These are phyloP conservation scores for Volucella zonaria DNA, from an alignment of 2,888 invertebrate species.

Conservation along the genomic window DNA sequence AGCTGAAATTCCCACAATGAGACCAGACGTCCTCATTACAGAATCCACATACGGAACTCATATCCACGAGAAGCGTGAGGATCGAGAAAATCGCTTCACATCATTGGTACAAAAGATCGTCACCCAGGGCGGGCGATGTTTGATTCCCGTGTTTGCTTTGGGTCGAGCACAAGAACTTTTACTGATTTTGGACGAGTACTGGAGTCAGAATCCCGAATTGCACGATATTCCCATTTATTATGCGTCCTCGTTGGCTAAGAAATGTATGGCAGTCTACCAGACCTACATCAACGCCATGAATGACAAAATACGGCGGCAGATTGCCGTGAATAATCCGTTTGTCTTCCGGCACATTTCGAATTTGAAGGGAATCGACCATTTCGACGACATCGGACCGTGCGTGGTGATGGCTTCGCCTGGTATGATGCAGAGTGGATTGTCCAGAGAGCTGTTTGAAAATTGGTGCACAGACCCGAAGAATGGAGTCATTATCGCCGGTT, in stretches of 20 bases:
- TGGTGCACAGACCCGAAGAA: slow-evolving; percentile 99
- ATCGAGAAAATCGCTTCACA: slow-evolving; percentile 97
- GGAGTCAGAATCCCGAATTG: slow-evolving; percentile 91
- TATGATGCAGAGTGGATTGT: slow-evolving; percentile 99
- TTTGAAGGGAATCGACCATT: slow-evolving; percentile 97
- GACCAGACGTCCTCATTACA: slow-evolving; percentile 98
- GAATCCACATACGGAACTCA: slow-evolving; percentile 99
- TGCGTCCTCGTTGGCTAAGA: slow-evolving; percentile 99
- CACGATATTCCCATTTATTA: slow-evolving; percentile 99
- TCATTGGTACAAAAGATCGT: slow-evolving; percentile 97
- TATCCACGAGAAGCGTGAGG: slow-evolving; percentile 98
- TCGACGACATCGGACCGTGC: slow-evolving; percentile 99
- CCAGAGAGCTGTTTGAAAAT: slow-evolving; percentile 97
- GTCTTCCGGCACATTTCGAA: slow-evolving; percentile 99
- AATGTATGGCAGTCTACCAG: slow-evolving; percentile 99
- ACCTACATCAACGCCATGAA: slow-evolving; percentile 99
- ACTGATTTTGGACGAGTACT: slow-evolving; percentile 98
- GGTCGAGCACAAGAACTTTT: slow-evolving; percentile 98
- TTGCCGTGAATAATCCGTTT: slow-evolving; percentile 99
- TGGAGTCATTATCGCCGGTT: slow-evolving; percentile 98
- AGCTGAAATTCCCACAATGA: slow-evolving; percentile 97
- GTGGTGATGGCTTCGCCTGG: slow-evolving; percentile 99
- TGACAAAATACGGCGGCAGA: slow-evolving; percentile 96
- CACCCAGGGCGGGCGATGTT: slow-evolving; percentile 96
- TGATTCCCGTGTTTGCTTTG: slow-evolving; percentile 99